phyloP scores from a whole-genome alignment of 2,888 invertebrate species.

The Calephelis perditalis region DNA sequence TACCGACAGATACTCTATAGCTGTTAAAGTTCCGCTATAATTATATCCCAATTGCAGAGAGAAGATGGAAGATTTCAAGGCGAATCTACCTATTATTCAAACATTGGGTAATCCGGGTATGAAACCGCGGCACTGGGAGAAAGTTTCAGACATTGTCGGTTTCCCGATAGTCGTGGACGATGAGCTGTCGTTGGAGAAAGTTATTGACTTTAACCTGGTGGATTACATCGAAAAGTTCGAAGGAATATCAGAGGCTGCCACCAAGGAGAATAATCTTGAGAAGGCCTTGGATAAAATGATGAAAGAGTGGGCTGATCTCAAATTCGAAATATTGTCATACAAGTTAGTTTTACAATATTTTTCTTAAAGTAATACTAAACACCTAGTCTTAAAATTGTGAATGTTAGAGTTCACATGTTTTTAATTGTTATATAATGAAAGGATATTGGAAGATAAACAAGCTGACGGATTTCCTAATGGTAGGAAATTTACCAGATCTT shows the following conservation, averaged over 20 bases:
- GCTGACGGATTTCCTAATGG: too few relatives aligned
- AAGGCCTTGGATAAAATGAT: slow-evolving; percentile 93
- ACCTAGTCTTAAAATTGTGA: too few relatives aligned
- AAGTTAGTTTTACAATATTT: slow-evolving; percentile 60
- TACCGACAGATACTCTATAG: too few relatives aligned
- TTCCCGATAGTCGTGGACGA: slow-evolving; percentile 93
- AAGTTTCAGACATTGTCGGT: slow-evolving; percentile 95
- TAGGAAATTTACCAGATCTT: too few relatives aligned
- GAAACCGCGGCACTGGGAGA: slow-evolving; percentile 95
- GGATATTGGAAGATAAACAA: too few relatives aligned
- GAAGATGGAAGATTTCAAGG: slow-evolving; percentile 91
- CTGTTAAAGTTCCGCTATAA: background rate
- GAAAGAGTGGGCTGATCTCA: slow-evolving; percentile 91
- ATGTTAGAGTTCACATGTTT: too few relatives aligned
- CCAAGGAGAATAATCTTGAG: slow-evolving; percentile 96
- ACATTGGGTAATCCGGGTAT: slow-evolving; percentile 97
- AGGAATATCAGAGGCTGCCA: slow-evolving; percentile 94
- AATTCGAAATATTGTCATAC: slow-evolving; percentile 85
- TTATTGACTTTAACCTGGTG: slow-evolving; percentile 92
- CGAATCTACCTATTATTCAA: slow-evolving; percentile 93
- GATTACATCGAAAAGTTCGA: slow-evolving; percentile 95
- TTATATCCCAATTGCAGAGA: slow-evolving; percentile 33
- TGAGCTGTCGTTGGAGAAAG: slow-evolving; percentile 87
- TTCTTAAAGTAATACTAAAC: too few relatives aligned
- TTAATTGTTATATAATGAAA: too few relatives aligned